Base-by-base conservation (phyloP, 2,888 invertebrate species). In the Globia sparganii region DNA sequence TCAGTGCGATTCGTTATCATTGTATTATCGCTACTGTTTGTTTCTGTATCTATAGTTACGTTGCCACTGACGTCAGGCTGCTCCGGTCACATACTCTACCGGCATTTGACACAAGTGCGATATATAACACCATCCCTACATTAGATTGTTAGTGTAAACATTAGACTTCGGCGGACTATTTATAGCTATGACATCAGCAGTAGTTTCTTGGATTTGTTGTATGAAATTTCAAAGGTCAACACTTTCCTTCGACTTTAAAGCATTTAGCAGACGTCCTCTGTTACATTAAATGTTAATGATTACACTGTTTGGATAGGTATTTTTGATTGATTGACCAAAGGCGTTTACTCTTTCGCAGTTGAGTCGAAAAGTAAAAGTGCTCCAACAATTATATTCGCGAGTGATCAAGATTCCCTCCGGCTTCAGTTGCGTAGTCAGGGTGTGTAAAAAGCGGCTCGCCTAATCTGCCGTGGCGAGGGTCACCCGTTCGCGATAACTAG, bases 401-500 rank as follows among this genome's bases (percentile, higher is more conserved):
- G 69, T 80, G 70, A 66, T 80, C 83, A 83, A 75, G 82, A 75
- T 81, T 77, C 71, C 66, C 72, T 70, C 62, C 53, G 59, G 76
- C 73, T 65, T 80, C 37, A 69, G 77, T 86, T 81, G 82, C 82
- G 86, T 81, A 77, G 88, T 85, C 85, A 85, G 89, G 87, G 89
- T 86, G 89, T 86, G 91, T 89, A 90, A 89, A 90, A 89, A 91
- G 91, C 88, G 83, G 88, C 89, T 89, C 91, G 90, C 92, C 94
- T 95, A 95, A 95, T 95, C 94, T 94, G 93, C 88, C 84, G 91
- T 86, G 81, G 92, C 92, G 95, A 95, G 96, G 95, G 95, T 95
- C 96, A 95, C 90, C 91, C 94, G 94, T 90, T 92, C 91, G 94
- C 95, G 96, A 95, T 95, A 95, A 95, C 92, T 93, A 94, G 95